Percentiles rank a stretch among this genome's conserved stretches.
These are phyloP conservation scores for Lepilemur septentrionalis DNA, from an alignment of 2,797 vertebrate species.

Conservation along the genomic window DNA sequence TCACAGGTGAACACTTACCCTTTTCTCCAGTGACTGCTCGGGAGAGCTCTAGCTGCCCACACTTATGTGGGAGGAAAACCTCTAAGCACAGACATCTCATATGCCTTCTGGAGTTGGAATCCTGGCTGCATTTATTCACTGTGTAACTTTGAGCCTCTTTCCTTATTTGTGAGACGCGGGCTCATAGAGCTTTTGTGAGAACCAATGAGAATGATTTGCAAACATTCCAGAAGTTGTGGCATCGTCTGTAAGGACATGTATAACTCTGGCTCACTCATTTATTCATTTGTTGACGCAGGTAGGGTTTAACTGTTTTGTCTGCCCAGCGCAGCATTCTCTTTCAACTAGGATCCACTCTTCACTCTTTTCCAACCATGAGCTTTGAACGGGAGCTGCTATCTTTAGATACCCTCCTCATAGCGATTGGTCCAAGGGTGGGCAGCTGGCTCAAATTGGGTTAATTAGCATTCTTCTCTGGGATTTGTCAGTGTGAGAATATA, in stretches of 20 bases:
- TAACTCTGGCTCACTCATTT: not conserved
- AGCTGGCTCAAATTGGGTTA: not conserved
- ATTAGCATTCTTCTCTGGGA: not conserved
- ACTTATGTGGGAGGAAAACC: not conserved
- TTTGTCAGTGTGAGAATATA: not conserved
- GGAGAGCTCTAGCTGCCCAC: not conserved
- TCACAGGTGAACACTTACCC: not conserved
- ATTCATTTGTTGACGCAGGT: not conserved
- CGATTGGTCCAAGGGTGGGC: not conserved
- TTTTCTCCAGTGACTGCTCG: conserved; percentile 36
- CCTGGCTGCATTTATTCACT: not conserved
- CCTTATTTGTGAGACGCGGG: conserved; percentile 21
- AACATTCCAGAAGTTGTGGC: not conserved
- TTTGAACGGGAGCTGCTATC: not conserved
- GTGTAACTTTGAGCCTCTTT: not conserved
- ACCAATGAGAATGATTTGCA: not conserved
- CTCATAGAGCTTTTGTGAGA: not conserved
- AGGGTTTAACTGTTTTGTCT: not conserved
- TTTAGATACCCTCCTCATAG: not conserved
- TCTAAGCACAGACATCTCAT: not conserved
- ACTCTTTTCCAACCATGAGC: not conserved
- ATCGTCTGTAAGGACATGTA: not conserved
- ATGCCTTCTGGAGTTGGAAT: not conserved
- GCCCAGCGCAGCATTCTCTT: not conserved
- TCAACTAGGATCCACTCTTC: not conserved